Evolutionary conservation across 1,140 invertebrate species (phyloP).

Genomic region (Papilio polyxenes): DNA sequence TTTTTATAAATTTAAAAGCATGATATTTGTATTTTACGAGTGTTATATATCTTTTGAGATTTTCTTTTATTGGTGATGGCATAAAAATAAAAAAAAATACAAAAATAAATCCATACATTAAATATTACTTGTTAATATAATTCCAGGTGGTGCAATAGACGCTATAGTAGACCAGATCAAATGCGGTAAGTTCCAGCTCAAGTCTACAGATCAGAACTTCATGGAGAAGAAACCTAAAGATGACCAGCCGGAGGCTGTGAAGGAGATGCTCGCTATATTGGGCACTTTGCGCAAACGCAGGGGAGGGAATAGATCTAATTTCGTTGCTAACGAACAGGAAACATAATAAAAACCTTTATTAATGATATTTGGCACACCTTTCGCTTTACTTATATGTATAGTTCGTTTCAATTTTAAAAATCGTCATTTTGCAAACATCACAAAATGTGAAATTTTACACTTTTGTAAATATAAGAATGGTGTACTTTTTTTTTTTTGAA

Average conservation of each 20-base stretch:
- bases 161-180: constrained; percentile 89
- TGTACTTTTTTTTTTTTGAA: too few relatives aligned
- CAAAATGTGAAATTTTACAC: too few relatives aligned
- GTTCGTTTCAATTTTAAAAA: too few relatives aligned
- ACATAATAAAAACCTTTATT: not conserved
- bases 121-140: constrained; percentile 26
- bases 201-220: constrained; percentile 82
- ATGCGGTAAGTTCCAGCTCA: constrained; percentile 86
- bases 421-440: too few relatives aligned
- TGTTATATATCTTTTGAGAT: too few relatives aligned
- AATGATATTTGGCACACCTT: too few relatives aligned
- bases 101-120: not conserved
- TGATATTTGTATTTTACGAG: too few relatives aligned
- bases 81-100: not conserved
- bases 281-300: constrained; percentile 84
- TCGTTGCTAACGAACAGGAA: constrained; percentile 41
- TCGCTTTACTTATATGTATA: too few relatives aligned
- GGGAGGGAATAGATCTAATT: constrained; percentile 55
- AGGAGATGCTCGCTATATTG: constrained; percentile 87
- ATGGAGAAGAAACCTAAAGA: constrained; percentile 82
- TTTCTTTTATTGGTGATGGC: not conserved
- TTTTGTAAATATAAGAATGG: too few relatives aligned
- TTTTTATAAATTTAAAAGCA: too few relatives aligned
- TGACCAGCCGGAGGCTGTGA: constrained; percentile 85
- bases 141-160: constrained; percentile 83